Evolutionary conservation across 2,113 vertebrate species (phyloP), one percentile per base, ranked within the genome.

Genomic region (Copsychus sechellarum): DNA sequence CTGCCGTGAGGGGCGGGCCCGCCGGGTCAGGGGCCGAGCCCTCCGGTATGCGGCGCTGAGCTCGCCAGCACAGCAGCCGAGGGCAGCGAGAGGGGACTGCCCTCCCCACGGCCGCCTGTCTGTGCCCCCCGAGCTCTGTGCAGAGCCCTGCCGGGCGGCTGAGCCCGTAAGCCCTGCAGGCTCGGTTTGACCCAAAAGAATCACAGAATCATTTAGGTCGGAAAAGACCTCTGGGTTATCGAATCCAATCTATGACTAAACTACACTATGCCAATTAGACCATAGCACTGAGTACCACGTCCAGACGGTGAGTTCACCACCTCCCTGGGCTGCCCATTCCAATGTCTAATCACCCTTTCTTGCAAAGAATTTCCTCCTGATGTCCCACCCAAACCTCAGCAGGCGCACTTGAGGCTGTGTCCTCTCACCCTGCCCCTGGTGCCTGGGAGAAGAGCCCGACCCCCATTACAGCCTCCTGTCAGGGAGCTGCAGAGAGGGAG

Each of bases 101-200:
- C 0, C 4, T 0, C 4, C 2, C 3, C 4, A 0, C 1, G 5
- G 22, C 22, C 6, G 23, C 9, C 2, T 1, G 3, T 1, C 2
- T 14, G 36, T 5, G 17, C 1, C 5, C 21, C 26, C 1, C 14
- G 4, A 14, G 38, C 4, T 43, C 10, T 1, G 34, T 1, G 3
- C 5, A 4, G n/a, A 61, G 5, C 11, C 23, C 4, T 2, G 1
- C 40, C 8, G 11, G 21, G 12, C 19, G 26, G 19, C 43, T 15
- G 34, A 29, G 43, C 25, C n/a, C 15, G 6, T 34, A 16, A 57
- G 6, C 16, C 5, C 53, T 2, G 3, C 22, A 4, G 42, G 40
- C 31, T 58, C 14, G 7, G 4, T 57, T 16, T 58, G 31, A 23
- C 29, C 14, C 43, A 5, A 4, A 36, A 25, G 31, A 50, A 11